Conservation (phyloP, 2,797 vertebrate species). For the Galago senegalensis region DNA sequence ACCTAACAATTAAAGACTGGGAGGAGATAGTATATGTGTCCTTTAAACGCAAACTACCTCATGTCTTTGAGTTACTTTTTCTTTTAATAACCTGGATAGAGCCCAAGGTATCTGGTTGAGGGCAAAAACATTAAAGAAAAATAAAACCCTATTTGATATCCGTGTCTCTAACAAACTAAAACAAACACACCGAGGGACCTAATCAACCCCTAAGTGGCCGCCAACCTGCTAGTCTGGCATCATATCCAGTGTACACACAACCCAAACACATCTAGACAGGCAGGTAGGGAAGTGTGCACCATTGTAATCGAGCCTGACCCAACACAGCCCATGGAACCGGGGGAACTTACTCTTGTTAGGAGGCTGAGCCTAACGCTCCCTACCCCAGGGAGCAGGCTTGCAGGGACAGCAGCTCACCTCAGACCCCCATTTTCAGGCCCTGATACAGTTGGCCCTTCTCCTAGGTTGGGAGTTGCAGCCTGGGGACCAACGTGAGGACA, state of each 20-base stretch:
- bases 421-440: neutral
- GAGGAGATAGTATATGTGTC: neutral
- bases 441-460: neutral
- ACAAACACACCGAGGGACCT: neutral
- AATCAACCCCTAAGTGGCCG: neutral
- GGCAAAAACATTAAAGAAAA: neutral
- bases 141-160: neutral
- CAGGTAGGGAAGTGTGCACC: neutral
- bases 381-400: neutral
- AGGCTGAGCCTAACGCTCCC: neutral
- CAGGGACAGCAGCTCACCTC: neutral
- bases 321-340: neutral
- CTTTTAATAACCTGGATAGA: neutral
- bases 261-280: conserved; percentile 64
- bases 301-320: neutral
- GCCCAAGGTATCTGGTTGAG: neutral
- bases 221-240: conserved; percentile 23
- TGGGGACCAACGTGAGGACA: neutral
- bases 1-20: neutral
- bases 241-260: neutral
- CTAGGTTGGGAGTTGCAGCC: neutral
- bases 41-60: neutral
- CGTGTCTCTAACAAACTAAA: conserved; percentile 60
- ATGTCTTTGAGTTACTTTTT: conserved; percentile 3
- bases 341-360: neutral